These are phyloP conservation scores for Odontocerum albicorne DNA, from an alignment of 2,888 invertebrate species.

Conservation along the genomic window DNA sequence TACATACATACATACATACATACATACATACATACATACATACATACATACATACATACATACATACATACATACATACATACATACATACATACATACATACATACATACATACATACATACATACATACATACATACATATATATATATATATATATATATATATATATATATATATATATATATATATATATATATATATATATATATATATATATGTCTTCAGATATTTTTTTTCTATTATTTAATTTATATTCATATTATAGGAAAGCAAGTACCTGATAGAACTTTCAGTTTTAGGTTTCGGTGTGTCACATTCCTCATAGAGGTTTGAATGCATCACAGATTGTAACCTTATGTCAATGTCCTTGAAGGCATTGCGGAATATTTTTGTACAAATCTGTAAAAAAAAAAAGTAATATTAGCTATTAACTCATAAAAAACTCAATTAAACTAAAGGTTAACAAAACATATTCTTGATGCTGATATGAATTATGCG, in stretches of 20 bases:
- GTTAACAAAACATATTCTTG: too few relatives aligned
- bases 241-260: too few relatives aligned
- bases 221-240: not conserved
- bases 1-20: not conserved
- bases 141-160: not conserved
- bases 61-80: not conserved
- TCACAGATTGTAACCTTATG: conserved; percentile 62
- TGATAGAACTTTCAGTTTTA: conserved; percentile 39
- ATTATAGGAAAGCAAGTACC: too few relatives aligned
- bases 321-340: conserved; percentile 56
- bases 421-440: not conserved
- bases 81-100: not conserved
- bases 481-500: too few relatives aligned
- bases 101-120: not conserved
- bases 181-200: not conserved
- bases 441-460: too few relatives aligned
- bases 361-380: conserved; percentile 64
- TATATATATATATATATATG: not conserved
- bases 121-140: not conserved
- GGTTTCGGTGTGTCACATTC: conserved; percentile 52
- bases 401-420: conserved; percentile 49
- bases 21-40: not conserved
- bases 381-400: conserved; percentile 69
- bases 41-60: not conserved
- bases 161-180: not conserved